Evolutionary conservation across 1,140 invertebrate species (phyloP), one percentile per base, ranked within the genome.

Genomic region (Macrotrachela quadricornifera): DNA sequence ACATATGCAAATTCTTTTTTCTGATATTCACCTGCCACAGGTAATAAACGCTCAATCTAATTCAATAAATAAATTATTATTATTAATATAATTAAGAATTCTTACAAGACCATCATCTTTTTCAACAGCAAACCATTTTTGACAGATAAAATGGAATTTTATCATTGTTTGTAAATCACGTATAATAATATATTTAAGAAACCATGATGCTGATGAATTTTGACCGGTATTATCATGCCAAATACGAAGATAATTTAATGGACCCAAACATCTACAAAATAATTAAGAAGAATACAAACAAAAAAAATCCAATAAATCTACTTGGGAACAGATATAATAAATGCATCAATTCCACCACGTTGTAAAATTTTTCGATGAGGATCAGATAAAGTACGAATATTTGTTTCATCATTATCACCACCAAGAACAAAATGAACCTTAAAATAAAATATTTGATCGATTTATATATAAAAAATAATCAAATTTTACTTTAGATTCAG

Each of bases 181-280:
- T 8, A 76, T 59, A 6, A 74, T 59, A 37, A 76, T 61, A 54
- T 70, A 67, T 39, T 69, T 69, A 18, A 74, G 60, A 56, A 67
- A 74, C 75, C 75, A 76, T 0, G 74, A 74, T 8, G 65, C 71
- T n/a, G 64, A 58, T 17, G 67, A 63, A 4, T 71, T 71, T 53
- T 65, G 64, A 1, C 75, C 75, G n/a, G 66, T 67, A 58, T 74
- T 74, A 59, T 76, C 73, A 57, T 75, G 74, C 75, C 75, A 76
- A 8, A 76, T 65, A 10, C 72, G 63, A 11, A 73, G 61, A 58
- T 71, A 75, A 47, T 67, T 72, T 41, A 75, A 59, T 11, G 64
- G 58, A 13, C 75, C 75, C 1, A 76, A 62, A 11, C 70, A 64
- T 50, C 74, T 75, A 55, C 2, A 45, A 46, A 0, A 64, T 64